A percentile compares a stretch with the other conserved stretches of the same genome.
phyloP scores from a whole-genome alignment of 2,797 vertebrate species.

The Phoebastria nigripes region DNA sequence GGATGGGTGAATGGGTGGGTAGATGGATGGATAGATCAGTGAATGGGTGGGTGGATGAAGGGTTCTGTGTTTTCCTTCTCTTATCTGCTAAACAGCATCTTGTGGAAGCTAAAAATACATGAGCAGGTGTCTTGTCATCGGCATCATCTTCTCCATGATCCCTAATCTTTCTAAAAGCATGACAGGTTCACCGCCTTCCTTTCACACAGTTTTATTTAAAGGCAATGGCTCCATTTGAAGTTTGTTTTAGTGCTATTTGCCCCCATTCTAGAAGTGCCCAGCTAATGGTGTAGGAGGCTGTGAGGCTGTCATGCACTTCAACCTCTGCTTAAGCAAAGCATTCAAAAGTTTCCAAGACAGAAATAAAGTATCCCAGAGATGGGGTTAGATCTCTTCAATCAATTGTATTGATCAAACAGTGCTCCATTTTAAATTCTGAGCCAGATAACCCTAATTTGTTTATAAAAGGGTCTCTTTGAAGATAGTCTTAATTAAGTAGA shows the following conservation, averaged over 20 bases:
- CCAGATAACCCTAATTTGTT: constrained; percentile 41
- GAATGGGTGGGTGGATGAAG: neutral
- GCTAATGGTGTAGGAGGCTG: neutral
- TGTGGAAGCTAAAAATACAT: neutral
- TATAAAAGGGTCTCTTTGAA: constrained; percentile 47
- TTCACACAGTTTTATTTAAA: neutral
- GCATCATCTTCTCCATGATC: neutral
- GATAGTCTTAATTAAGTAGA: constrained; percentile 49
- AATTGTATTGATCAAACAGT: constrained; percentile 39
- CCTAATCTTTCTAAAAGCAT: neutral
- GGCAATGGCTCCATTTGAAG: neutral
- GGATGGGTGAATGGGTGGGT: neutral
- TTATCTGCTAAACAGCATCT: neutral
- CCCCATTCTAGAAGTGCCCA: neutral
- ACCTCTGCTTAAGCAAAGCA: neutral
- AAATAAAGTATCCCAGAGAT: neutral
- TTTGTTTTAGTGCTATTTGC: neutral
- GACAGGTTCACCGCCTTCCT: neutral
- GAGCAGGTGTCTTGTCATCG: neutral
- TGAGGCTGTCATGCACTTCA: neutral
- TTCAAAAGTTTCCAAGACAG: neutral
- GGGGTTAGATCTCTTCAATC: constrained; percentile 22
- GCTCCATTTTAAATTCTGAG: constrained; percentile 17
- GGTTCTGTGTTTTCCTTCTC: neutral
- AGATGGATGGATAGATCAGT: neutral